Evolutionary conservation across 2,113 vertebrate genomes (phyloP).

Genomic region (Entosphenus tridentatus): DNA sequence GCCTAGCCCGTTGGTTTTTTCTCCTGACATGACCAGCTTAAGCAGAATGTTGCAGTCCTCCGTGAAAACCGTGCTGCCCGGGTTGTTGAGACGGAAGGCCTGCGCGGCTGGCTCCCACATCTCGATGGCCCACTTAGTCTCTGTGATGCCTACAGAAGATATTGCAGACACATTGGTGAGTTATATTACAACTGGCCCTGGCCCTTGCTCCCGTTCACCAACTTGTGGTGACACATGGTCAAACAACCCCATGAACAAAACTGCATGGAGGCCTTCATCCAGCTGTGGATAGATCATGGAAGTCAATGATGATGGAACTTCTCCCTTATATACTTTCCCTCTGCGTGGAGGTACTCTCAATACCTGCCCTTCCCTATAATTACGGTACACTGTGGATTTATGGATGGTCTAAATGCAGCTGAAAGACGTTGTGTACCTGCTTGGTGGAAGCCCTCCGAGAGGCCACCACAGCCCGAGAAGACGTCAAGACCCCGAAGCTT

Average conservation of each 20-base stretch:
- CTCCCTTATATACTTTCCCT: no score
- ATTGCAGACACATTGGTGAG: not conserved
- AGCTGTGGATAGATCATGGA: no score
- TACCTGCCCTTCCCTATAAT: no score
- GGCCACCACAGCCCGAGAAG: constrained; percentile 74
- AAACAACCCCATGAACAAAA: no score
- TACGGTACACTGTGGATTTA: no score
- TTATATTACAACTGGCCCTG: no score
- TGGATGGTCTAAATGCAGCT: not conserved
- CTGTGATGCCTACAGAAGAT: constrained; percentile 22
- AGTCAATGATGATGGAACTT: no score
- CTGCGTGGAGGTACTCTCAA: no score
- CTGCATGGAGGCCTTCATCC: no score
- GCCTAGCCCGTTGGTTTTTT: constrained; percentile 50
- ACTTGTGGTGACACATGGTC: no score
- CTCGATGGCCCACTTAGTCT: constrained; percentile 78
- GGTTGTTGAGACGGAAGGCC: constrained; percentile 79
- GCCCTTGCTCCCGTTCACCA: no score
- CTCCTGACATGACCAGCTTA: constrained; percentile 76
- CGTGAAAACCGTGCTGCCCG: constrained; percentile 63
- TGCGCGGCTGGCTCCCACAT: constrained; percentile 96
- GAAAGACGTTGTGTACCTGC: constrained; percentile 31
- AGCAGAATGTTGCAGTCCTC: constrained; percentile 80
- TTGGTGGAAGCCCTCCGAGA: constrained; percentile 90
- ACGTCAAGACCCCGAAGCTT: constrained; percentile 70